Percentiles rank a stretch among this genome's conserved stretches.
phyloP scores from a whole-genome alignment of 2,113 vertebrate species.

The Cebidichthys violaceus region DNA sequence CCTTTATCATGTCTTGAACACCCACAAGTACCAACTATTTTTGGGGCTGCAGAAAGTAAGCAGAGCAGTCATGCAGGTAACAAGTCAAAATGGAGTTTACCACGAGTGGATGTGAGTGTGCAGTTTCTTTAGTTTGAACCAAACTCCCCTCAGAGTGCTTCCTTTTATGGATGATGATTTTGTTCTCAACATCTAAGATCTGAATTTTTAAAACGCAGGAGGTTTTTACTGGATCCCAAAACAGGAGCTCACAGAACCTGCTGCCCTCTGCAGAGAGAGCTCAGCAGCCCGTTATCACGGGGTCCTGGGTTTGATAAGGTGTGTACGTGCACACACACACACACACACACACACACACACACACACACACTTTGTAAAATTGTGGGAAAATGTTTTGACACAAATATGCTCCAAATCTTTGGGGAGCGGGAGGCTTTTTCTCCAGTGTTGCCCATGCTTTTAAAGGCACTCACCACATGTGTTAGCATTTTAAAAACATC shows the following conservation, averaged over 20 bases:
- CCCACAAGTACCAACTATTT: neutral
- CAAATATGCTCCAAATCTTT: conserved; percentile 25
- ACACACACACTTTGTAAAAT: too few relatives aligned
- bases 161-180: conserved; percentile 41
- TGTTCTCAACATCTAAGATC: conserved; percentile 12
- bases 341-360: conserved; percentile 17
- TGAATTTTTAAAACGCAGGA: conserved; percentile 37
- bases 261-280: conserved; percentile 8
- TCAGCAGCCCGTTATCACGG: conserved; percentile 22
- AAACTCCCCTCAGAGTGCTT: conserved; percentile 19
- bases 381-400: neutral
- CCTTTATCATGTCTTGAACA: neutral
- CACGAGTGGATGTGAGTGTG: conserved; percentile 13
- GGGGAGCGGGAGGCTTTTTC: conserved; percentile 28
- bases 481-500: conserved; percentile 46
- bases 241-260: conserved; percentile 3
- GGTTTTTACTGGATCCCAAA: conserved; percentile 7
- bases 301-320: neutral
- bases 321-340: neutral
- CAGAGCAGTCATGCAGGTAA: conserved; percentile 9
- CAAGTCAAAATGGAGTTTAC: conserved; percentile 9
- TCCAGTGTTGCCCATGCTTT: conserved; percentile 22
- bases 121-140: conserved; percentile 28
- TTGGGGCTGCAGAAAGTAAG: neutral
- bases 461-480: conserved; percentile 43